phyloP scores from a whole-genome alignment of 37 sponge, comb jelly and placozoan genomes.

The Diacarnus erythraeanus region DNA sequence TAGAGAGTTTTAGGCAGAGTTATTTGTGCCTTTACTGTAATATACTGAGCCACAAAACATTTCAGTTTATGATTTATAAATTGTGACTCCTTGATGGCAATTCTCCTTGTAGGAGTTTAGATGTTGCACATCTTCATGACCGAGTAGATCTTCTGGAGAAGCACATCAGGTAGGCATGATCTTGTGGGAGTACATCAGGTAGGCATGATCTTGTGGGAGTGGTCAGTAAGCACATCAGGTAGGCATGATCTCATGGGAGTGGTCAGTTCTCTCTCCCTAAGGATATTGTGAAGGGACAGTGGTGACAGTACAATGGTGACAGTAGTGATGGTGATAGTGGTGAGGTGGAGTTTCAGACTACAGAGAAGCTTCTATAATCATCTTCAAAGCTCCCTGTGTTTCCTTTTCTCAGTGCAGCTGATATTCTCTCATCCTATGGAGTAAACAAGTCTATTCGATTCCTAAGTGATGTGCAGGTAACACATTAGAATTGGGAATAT shows the following conservation, averaged over 20 bases:
- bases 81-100: not conserved
- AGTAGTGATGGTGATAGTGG: not conserved
- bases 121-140: conserved; percentile 25
- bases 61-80: not conserved
- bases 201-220: no score
- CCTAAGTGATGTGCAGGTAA: conserved; percentile 43
- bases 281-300: no score
- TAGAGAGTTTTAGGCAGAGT: no score
- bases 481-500: no score
- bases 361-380: no score
- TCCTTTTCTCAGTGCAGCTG: conserved; percentile 41
- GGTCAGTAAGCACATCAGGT: no score
- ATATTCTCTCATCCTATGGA: conserved; percentile 22
- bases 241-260: no score
- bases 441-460: conserved; percentile 40
- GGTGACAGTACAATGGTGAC: not conserved
- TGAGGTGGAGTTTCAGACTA: no score
- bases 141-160: conserved; percentile 41
- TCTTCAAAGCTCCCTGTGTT: no score
- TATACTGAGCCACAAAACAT: not conserved
- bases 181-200: no score
- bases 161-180: conserved; percentile 32
- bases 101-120: not conserved
- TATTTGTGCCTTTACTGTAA: no score
- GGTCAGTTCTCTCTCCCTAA: not conserved